These are phyloP conservation scores for Ctenodactylus gundi DNA, from an alignment of 2,113 vertebrate genomes.

Conservation along the genomic window DNA sequence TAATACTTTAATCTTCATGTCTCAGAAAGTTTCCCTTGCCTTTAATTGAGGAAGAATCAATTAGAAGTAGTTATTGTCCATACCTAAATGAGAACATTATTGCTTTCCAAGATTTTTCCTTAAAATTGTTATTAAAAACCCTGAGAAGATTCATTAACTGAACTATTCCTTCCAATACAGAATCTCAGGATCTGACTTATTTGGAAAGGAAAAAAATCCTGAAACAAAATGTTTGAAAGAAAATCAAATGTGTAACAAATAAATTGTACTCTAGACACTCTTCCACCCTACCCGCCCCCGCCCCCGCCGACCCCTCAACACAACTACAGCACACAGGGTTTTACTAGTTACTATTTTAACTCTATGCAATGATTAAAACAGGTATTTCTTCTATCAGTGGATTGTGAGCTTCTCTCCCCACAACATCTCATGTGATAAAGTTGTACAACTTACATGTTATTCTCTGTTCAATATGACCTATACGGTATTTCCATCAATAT, in stretches of 20 bases:
- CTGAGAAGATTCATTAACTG: neutral
- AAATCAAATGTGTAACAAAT: neutral
- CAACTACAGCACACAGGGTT: neutral
- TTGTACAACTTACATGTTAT: neutral
- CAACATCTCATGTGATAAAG: neutral
- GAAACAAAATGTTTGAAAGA: neutral
- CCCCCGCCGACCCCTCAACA: neutral
- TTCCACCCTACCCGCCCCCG: too few relatives aligned
- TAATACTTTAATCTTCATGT: neutral
- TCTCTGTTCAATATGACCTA: neutral
- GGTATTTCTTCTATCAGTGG: neutral
- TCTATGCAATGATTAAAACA: neutral
- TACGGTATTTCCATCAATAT: neutral
- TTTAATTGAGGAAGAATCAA: neutral
- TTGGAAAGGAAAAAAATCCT: neutral
- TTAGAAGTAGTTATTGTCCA: neutral
- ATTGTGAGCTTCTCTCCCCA: neutral
- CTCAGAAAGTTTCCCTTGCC: neutral
- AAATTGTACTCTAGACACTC: neutral
- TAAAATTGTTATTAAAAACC: constrained; percentile 16
- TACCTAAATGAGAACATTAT: neutral
- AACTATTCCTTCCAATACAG: neutral
- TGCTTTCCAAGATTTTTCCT: neutral
- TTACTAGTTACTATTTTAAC: neutral
- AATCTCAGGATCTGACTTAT: neutral